Conservation (phyloP, 2,797 vertebrate species). For the Acrocephalus scirpaceus region DNA sequence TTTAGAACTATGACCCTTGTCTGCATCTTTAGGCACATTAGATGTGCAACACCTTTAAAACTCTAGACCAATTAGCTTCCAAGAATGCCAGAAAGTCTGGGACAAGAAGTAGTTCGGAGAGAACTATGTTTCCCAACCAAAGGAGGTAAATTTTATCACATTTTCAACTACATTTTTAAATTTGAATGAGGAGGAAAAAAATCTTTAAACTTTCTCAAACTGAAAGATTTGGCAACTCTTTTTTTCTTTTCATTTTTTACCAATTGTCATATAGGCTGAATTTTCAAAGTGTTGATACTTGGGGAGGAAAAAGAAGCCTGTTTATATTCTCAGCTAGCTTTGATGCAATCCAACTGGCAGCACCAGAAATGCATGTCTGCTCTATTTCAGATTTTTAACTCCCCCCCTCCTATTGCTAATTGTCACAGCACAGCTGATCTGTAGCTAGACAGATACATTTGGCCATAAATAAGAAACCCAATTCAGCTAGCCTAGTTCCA, state of each 20-base stretch:
- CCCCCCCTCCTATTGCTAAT: neutral
- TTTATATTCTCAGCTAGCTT: neutral
- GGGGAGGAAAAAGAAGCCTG: neutral
- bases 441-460: neutral
- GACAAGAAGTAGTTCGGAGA: neutral
- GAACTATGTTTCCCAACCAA: neutral
- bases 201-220: neutral
- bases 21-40: neutral
- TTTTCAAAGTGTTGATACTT: neutral
- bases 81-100: neutral
- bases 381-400: neutral
- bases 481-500: neutral
- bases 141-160: neutral
- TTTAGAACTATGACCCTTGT: neutral
- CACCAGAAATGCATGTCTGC: neutral
- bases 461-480: neutral
- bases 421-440: neutral
- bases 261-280: neutral
- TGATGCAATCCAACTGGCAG: neutral
- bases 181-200: neutral
- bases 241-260: neutral
- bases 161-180: neutral
- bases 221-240: neutral
- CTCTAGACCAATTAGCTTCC: neutral
- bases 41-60: neutral